A percentile compares a stretch with the other conserved stretches of the same genome.
phyloP scores from a whole-genome alignment of 2,888 invertebrate genomes.

The Chironomus tentans region DNA sequence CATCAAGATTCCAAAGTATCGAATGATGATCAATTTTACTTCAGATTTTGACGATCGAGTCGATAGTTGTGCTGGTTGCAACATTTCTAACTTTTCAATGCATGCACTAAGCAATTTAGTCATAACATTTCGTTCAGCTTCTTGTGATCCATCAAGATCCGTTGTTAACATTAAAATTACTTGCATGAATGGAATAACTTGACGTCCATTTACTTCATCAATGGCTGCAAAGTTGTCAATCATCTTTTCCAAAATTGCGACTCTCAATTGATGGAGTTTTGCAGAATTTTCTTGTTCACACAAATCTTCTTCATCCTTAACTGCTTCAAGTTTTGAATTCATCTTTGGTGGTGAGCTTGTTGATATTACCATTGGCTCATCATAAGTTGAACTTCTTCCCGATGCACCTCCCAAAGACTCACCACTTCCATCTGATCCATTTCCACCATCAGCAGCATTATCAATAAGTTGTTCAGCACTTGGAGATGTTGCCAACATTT shows the following conservation, averaged over 20 bases:
- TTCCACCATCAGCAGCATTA: slow-evolving; percentile 52
- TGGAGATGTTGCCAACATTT: slow-evolving; percentile 72
- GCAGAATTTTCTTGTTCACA: slow-evolving; percentile 38
- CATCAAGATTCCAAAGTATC: slow-evolving; percentile 62
- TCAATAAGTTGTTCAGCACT: slow-evolving; percentile 8
- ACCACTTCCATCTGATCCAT: slow-evolving; percentile 80
- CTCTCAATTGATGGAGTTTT: slow-evolving; percentile 39
- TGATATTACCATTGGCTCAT: slow-evolving; percentile 41
- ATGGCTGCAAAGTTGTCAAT: slow-evolving; percentile 69
- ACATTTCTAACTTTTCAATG: slow-evolving; percentile 62
- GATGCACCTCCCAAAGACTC: slow-evolving; percentile 91
- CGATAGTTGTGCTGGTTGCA: slow-evolving; percentile 41
- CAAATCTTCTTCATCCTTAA: slow-evolving; percentile 32
- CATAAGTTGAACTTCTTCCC: slow-evolving; percentile 87
- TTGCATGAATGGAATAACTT: slow-evolving; percentile 87
- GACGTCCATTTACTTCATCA: slow-evolving; percentile 67
- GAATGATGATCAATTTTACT: slow-evolving; percentile 78
- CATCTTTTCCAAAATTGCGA: slow-evolving; percentile 61
- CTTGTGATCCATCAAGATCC: slow-evolving; percentile 78
- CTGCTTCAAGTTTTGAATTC: slow-evolving; percentile 9
- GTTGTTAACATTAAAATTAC: slow-evolving; percentile 81
- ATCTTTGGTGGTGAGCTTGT: slow-evolving; percentile 30
- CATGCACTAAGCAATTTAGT: slow-evolving; percentile 65
- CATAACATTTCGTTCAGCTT: slow-evolving; percentile 66
- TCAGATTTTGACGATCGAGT: slow-evolving; percentile 65